phyloP scores from a whole-genome alignment of 2,888 invertebrate species.

The Imbricaverruca yamaguchii region DNA sequence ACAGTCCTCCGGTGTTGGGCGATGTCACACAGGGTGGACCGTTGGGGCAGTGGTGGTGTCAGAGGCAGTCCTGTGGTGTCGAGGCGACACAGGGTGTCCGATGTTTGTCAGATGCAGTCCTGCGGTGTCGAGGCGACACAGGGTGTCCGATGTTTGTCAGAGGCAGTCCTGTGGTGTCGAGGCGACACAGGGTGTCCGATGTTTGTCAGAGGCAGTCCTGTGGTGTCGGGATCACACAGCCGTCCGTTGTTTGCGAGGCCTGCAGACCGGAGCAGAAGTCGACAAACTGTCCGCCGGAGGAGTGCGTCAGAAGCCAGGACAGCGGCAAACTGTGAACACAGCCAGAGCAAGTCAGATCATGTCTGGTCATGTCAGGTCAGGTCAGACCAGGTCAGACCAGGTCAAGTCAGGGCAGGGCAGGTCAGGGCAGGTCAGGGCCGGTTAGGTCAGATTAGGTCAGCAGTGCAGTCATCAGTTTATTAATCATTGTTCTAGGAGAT shows the following conservation, averaged over 20 bases:
- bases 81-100: neutral
- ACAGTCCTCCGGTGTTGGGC: too few relatives aligned
- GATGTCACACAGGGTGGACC: too few relatives aligned
- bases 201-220: neutral
- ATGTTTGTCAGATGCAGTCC: neutral
- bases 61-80: too few relatives aligned
- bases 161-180: too few relatives aligned
- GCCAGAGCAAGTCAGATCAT: neutral
- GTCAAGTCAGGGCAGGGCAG: too few relatives aligned
- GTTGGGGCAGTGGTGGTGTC: too few relatives aligned
- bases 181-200: neutral
- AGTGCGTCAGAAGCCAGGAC: slow-evolving; percentile 5
- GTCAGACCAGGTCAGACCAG: too few relatives aligned
- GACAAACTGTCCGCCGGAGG: neutral
- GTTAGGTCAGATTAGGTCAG: too few relatives aligned
- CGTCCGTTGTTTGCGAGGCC: neutral
- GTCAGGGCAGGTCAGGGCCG: too few relatives aligned
- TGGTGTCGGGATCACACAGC: neutral
- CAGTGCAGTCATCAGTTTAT: too few relatives aligned
- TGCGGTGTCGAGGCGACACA: neutral
- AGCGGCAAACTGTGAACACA: neutral
- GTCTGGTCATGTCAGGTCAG: too few relatives aligned
- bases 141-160: neutral
- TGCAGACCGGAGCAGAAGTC: neutral
- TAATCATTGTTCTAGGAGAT: too few relatives aligned